Evolutionary conservation across 2,888 invertebrate genomes (phyloP).

Genomic region (Amiota minor): DNA sequence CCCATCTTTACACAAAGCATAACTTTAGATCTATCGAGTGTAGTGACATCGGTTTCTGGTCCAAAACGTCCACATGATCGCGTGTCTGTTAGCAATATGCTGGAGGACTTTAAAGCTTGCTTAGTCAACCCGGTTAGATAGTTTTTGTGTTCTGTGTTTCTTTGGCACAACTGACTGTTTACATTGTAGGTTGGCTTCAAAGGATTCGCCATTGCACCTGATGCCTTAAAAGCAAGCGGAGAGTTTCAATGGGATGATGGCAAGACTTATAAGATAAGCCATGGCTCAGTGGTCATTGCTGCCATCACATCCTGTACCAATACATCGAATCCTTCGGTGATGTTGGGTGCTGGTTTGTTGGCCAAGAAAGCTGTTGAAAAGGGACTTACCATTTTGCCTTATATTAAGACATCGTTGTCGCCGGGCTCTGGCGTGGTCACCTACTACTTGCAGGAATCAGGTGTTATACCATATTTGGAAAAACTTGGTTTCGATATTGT

Average conservation of each 20-base stretch:
- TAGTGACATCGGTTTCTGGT: conserved; percentile 96
- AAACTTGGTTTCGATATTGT: conserved; percentile 94
- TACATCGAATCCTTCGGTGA: conserved; percentile 97
- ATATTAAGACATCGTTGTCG: conserved; percentile 96
- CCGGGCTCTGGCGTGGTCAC: conserved; percentile 97
- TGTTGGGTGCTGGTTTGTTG: conserved; percentile 95
- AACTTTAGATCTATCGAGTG: conserved; percentile 86
- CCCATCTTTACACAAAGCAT: conserved; percentile 83
- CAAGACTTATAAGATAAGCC: conserved; percentile 83
- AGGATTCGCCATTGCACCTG: conserved; percentile 86
- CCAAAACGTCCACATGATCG: conserved; percentile 98
- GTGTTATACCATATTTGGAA: conserved; percentile 89
- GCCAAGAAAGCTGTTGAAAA: conserved; percentile 95
- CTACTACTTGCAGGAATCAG: conserved; percentile 85
- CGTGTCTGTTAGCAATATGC: conserved; percentile 92
- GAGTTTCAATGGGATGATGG: conserved; percentile 87
- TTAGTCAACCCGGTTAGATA: conserved; percentile 88
- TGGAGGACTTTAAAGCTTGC: conserved; percentile 88
- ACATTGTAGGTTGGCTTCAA: conserved; percentile 86
- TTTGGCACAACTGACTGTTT: background rate
- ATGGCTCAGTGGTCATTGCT: conserved; percentile 96
- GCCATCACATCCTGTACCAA: conserved; percentile 99
- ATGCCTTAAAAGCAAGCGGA: conserved; percentile 78
- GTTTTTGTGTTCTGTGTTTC: background rate
- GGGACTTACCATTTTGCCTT: conserved; percentile 90